phyloP scores from a whole-genome alignment of 1,140 invertebrate species.

The Wiebesia pumilae region DNA sequence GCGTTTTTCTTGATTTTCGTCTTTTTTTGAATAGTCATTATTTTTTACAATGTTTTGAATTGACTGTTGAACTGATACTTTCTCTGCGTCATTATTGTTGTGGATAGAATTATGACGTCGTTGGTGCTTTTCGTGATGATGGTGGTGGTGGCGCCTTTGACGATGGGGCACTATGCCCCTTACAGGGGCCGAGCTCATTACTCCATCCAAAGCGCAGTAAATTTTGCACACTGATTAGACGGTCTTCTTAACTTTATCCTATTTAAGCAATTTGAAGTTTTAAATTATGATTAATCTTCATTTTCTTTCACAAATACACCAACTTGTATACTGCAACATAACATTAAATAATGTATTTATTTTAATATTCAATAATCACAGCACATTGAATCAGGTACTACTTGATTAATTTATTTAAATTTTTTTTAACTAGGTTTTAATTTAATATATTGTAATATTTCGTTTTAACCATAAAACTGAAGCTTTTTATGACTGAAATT shows the following conservation, averaged over 20 bases:
- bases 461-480: not conserved
- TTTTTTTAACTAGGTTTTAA: conserved; percentile 10
- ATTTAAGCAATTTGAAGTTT: conserved; percentile 12
- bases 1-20: conserved; percentile 64
- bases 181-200: conserved; percentile 73
- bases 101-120: conserved; percentile 55
- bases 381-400: not conserved
- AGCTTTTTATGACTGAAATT: not conserved
- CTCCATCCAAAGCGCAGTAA: conserved; percentile 71
- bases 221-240: conserved; percentile 51
- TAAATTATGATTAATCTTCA: conserved; percentile 14
- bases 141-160: conserved; percentile 68
- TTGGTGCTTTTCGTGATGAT: conserved; percentile 61
- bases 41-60: not conserved
- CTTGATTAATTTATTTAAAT: not conserved
- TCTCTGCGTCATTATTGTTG: conserved; percentile 35
- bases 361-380: not conserved
- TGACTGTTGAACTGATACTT: conserved; percentile 51
- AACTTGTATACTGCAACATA: not conserved
- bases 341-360: conserved; percentile 2
- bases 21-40: conserved; percentile 46
- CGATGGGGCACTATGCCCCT: conserved; percentile 73
- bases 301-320: not conserved
- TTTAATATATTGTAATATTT: not conserved
- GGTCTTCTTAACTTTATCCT: conserved; percentile 5